Percentiles rank a stretch among this genome's conserved stretches.
Evolutionary conservation across 2,888 invertebrate genomes (phyloP).

Genomic region (Stictocephala bisonia): DNA sequence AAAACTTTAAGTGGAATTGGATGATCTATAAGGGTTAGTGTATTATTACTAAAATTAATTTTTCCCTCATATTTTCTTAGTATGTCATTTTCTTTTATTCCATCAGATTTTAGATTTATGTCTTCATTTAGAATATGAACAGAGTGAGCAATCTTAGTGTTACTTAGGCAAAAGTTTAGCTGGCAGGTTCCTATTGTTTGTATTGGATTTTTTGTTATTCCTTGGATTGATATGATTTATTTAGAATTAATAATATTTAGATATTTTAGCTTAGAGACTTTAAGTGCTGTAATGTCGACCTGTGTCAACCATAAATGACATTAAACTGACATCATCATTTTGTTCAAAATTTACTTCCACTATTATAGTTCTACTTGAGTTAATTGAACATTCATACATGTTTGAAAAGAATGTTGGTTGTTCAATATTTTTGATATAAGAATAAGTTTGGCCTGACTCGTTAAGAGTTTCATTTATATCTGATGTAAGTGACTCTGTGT

Average conservation of each 20-base stretch:
- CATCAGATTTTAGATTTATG: not conserved
- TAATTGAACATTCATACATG: not conserved
- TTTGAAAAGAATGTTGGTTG: not conserved
- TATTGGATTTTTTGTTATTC: too few species aligned
- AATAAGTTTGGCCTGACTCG: too few species aligned
- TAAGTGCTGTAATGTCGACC: not conserved
- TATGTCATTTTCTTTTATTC: not conserved
- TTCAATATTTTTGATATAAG: not conserved
- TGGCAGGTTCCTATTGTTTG: not conserved
- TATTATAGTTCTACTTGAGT: not conserved
- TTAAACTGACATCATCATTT: not conserved
- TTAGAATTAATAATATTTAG: not conserved
- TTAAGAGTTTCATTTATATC: not conserved
- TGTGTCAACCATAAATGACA: not conserved
- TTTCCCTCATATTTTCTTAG: not conserved
- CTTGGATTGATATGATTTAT: not conserved
- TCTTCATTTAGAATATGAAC: not conserved
- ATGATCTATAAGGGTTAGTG: not conserved
- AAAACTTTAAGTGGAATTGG: not conserved
- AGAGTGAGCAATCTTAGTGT: not conserved
- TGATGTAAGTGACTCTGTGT: not conserved
- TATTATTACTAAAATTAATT: not conserved
- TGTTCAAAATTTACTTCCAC: not conserved
- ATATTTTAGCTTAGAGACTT: not conserved
- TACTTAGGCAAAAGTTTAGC: not conserved